phyloP scores from a whole-genome alignment of 2,113 vertebrate species.

The Etheostoma spectabile region DNA sequence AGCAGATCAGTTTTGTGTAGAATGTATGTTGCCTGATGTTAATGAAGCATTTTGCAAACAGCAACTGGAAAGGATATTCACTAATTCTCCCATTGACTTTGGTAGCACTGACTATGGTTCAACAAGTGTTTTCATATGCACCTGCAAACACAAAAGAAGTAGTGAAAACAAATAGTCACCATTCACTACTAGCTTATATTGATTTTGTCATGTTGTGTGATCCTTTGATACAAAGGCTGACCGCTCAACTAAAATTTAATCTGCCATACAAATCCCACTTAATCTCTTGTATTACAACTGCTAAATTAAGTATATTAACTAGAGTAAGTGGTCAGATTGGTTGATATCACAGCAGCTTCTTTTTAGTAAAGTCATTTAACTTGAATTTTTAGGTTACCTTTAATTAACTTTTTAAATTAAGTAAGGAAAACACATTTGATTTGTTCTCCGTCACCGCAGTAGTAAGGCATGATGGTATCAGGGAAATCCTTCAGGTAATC shows the following conservation, averaged over 20 bases:
- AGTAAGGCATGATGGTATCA: background rate
- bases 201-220: constrained; percentile 65
- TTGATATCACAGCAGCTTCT: background rate
- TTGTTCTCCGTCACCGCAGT: rapidly evolving
- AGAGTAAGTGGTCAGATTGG: background rate
- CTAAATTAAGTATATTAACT: background rate
- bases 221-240: constrained; percentile 38
- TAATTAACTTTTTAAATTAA: background rate
- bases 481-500: constrained; percentile 25
- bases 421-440: background rate
- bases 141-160: background rate
- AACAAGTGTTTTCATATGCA: background rate
- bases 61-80: background rate
- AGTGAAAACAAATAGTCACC: constrained; percentile 59
- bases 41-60: background rate
- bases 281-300: constrained; percentile 52
- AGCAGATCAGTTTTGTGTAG: background rate
- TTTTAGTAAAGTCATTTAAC: too few species aligned
- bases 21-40: background rate
- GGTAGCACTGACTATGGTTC: background rate
- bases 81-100: background rate
- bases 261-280: constrained; percentile 67
- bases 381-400: background rate
- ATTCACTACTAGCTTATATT: constrained; percentile 59
- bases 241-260: constrained; percentile 58